phyloP scores from a whole-genome alignment of 2,113 vertebrate genomes.

The Chiloscyllium plagiosum region DNA sequence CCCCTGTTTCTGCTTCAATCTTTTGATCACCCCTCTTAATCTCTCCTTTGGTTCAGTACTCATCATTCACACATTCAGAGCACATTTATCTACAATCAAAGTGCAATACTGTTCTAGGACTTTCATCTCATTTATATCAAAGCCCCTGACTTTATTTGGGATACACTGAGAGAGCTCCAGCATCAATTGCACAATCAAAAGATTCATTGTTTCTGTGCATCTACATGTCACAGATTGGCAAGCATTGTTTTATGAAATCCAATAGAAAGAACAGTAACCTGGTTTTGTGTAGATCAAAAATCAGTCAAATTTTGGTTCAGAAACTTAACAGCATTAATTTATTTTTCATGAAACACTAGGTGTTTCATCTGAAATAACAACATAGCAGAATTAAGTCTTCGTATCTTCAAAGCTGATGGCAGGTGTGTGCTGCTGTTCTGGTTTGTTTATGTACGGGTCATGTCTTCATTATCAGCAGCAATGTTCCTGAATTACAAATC shows the following conservation, averaged over 20 bases:
- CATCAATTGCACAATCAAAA: neutral
- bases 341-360: neutral
- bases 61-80: neutral
- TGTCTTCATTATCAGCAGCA: slow-evolving; percentile 19
- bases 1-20: neutral
- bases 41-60: neutral
- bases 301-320: neutral
- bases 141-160: neutral
- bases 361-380: neutral
- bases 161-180: neutral
- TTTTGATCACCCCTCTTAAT: neutral
- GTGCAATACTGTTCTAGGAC: neutral
- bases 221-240: neutral
- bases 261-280: neutral
- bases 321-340: neutral
- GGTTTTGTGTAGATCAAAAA: neutral
- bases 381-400: neutral
- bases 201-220: neutral
- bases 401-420: slow-evolving; percentile 7
- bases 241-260: neutral
- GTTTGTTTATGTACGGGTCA: neutral
- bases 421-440: slow-evolving; percentile 21
- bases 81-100: neutral
- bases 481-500: slow-evolving; percentile 20
- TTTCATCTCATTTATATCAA: neutral